Evolutionary conservation across 2,888 invertebrate species (phyloP).

Genomic region (Bimastos eiseni): DNA sequence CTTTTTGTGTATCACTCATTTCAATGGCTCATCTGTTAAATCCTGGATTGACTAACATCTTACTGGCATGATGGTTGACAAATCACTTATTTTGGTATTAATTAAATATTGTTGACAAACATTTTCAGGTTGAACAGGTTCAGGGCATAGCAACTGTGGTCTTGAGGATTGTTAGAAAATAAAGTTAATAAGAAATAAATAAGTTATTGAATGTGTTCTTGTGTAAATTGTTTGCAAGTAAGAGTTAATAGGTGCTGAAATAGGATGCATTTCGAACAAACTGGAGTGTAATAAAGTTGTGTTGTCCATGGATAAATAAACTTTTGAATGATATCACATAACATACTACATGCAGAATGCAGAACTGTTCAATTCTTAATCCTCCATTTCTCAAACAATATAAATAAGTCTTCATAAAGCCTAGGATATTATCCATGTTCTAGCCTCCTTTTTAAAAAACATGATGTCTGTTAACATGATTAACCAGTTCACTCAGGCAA

Average conservation of each 20-base stretch:
- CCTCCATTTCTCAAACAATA: not conserved
- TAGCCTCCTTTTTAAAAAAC: not conserved
- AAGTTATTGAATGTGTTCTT: too few species aligned
- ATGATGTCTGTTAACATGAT: not conserved
- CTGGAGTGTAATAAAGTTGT: not conserved
- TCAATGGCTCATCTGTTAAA: not conserved
- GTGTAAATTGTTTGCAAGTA: too few species aligned
- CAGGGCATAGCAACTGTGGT: not conserved
- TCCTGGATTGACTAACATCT: not conserved
- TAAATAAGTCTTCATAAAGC: not conserved
- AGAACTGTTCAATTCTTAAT: not conserved
- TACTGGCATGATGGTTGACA: not conserved
- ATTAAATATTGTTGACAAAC: not conserved
- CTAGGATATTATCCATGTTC: not conserved
- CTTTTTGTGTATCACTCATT: not conserved
- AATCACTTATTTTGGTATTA: not conserved
- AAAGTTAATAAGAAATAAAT: too few species aligned
- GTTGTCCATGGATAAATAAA: not conserved
- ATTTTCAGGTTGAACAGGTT: not conserved
- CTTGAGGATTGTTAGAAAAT: not conserved
- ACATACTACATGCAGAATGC: too few species aligned
- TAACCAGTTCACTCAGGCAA: not conserved
- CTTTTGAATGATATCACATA: not conserved
- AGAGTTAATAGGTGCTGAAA: too few species aligned
- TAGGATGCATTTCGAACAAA: not conserved